Base-by-base conservation (phyloP, 2,888 invertebrate genomes). In the Lasioglossum oenotherae region DNA sequence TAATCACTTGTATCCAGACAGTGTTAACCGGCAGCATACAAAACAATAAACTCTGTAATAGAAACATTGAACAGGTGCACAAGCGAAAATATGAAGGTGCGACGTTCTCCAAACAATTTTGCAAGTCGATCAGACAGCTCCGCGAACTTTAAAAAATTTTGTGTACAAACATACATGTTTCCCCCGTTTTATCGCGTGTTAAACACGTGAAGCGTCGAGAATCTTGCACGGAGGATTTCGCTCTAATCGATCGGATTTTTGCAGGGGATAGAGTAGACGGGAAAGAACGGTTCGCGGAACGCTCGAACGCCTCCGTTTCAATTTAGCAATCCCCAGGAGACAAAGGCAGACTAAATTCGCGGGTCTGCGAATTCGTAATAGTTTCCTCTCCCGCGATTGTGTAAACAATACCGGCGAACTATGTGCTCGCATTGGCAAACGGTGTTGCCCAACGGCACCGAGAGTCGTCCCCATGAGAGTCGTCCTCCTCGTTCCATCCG, bases 331-430 rank as follows among this genome's bases (percentile, higher is more conserved):
- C 14, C 12, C 27, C 53, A 23, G 19, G 53, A 38, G 46, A 60
- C 49, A 57, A 67, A 73, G 27, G 41, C 49, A 60, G 53, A 35
- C 64, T 44, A 80, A 80, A 86, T 86, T 83, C 80, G 80, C 67
- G 69, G 57, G 64, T 38, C 57, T 75, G 73, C 71, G 82, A 82
- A 74, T 80, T 78, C 82, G 85, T 87, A 87, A 87, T 87, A 60
- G 80, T 81, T 86, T 69, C 44, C 83, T 64, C 83, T 64, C 60
- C 81, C 83, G 87, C 87, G 87, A 87, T 84, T 84, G 81, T 87
- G 79, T 81, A 81, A 87, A 87, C 87, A 87, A 87, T 87, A 19
- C 41, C 69, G 27, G 69, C 64, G 35, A 71, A 60, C 60, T 78
- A 74, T 78, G 78, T 41, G 67, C 73, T 31, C 77, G 46, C 87